Evolutionary conservation across 2,888 invertebrate genomes (phyloP), one percentile per base, ranked within the genome.

Genomic region (Phalera bucephala): DNA sequence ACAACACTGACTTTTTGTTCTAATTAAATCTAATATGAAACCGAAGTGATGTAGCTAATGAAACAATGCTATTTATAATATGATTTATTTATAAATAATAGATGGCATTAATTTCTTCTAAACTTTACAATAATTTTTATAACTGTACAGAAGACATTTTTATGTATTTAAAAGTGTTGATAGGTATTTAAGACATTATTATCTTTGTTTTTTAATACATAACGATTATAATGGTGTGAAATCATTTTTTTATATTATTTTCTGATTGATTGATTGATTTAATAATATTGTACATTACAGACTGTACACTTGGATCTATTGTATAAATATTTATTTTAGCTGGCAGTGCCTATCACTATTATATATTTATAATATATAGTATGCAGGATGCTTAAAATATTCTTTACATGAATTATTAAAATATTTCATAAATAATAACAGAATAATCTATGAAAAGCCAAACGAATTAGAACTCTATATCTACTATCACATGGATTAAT

Each of bases 401-500:
- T n/a, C n/a, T n/a, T n/a, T n/a, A n/a, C n/a, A n/a, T n/a, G n/a
- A n/a, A n/a, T n/a, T 21, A n/a, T 1, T 21, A 21, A 9, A 22
- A 4, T 10, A 1, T 5, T 5, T 10, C 20, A 29, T 25, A 25
- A 12, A 29, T 17, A 35, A 8, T 21, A 27, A 30, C 20, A 13
- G 14, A 20, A 25, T 41, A 26, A n/a, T n/a, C 37, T 22, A 33
- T 30, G 15, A 39, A 36, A 40, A 38, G 36, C 20, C 36, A 23
- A 33, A 45, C 8, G 39, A 40, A 33, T n/a, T n/a, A 52, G 37
- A 60, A 52, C 45, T 65, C 59, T 71, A 72, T 64, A 67, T 62
- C 87, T 88, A 87, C 83, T 88, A 88, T 88, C 88, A 88, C 87
- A 88, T 85, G 80, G 72, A 86, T 82, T 79, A 77, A 85, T 85